Conservation (phyloP, 2,888 invertebrate genomes). For the Himalopsyche anomala region DNA sequence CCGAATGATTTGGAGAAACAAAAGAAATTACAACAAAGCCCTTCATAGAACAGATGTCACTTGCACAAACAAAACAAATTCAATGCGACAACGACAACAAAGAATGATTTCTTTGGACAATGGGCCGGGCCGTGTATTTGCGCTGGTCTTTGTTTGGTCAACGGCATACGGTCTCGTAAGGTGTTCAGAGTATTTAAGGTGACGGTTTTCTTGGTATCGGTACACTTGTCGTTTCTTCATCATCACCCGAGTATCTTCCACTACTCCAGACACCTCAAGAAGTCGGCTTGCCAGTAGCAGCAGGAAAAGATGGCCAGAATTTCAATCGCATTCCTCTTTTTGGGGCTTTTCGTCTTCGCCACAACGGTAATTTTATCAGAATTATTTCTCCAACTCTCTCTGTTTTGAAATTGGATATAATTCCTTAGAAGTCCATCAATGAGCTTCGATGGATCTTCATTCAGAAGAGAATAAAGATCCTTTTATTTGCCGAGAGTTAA, state of each 20-base stretch:
- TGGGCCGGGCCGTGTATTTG: neutral
- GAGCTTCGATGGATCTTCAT: too few species aligned
- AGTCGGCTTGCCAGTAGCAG: neutral
- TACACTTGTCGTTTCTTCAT: constrained; percentile 7
- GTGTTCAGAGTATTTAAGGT: neutral
- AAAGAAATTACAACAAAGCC: neutral
- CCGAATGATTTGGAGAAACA: neutral
- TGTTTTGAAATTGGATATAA: too few species aligned
- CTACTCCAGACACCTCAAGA: neutral
- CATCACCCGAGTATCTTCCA: neutral
- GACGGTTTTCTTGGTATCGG: neutral
- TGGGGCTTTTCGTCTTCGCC: neutral
- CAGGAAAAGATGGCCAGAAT: neutral
- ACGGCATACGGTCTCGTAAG: neutral
- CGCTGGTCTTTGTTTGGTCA: neutral
- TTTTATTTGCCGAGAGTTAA: too few species aligned
- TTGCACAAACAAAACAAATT: neutral
- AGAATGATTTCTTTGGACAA: neutral
- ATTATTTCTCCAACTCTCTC: too few species aligned
- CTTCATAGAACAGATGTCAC: neutral
- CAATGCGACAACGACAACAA: neutral
- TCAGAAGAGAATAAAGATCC: too few species aligned
- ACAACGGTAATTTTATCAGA: neutral
- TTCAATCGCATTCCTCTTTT: neutral
- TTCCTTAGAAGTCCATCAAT: too few species aligned